phyloP scores from a whole-genome alignment of 2,888 invertebrate species.

The Gymnocheta viridis region DNA sequence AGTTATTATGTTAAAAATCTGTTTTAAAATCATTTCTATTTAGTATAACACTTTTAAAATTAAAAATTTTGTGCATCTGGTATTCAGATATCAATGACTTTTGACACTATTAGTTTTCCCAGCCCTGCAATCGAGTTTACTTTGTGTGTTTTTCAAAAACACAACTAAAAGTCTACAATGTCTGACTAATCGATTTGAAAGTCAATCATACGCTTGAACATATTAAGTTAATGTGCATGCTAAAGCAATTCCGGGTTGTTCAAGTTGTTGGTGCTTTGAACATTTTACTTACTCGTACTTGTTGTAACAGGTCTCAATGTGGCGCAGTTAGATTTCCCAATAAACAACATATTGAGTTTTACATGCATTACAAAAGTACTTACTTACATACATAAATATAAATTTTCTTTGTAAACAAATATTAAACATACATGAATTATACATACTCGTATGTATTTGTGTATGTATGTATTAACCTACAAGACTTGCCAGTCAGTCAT shows the following conservation, averaged over 20 bases:
- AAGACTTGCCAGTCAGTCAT: neutral
- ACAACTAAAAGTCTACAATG: neutral
- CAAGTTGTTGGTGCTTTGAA: neutral
- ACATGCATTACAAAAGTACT: neutral
- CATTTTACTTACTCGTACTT: conserved; percentile 16
- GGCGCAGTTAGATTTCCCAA: conserved; percentile 69
- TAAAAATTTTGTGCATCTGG: too few species aligned
- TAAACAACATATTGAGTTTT: conserved; percentile 54
- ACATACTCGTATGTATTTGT: neutral
- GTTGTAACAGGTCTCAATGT: conserved; percentile 40
- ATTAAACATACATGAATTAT: neutral
- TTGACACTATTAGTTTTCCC: neutral
- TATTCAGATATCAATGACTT: too few species aligned
- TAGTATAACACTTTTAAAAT: too few species aligned
- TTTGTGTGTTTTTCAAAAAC: neutral
- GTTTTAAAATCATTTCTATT: too few species aligned
- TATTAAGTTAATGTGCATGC: neutral
- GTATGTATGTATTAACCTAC: neutral
- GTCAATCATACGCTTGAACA: neutral
- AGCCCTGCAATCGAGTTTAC: neutral
- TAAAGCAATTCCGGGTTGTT: neutral
- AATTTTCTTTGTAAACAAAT: neutral
- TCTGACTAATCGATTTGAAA: neutral
- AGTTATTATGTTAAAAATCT: too few species aligned
- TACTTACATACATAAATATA: too few species aligned